Evolutionary conservation across 2,113 vertebrate species (phyloP).

Genomic region (Sinocyclocheilus grahami): DNA sequence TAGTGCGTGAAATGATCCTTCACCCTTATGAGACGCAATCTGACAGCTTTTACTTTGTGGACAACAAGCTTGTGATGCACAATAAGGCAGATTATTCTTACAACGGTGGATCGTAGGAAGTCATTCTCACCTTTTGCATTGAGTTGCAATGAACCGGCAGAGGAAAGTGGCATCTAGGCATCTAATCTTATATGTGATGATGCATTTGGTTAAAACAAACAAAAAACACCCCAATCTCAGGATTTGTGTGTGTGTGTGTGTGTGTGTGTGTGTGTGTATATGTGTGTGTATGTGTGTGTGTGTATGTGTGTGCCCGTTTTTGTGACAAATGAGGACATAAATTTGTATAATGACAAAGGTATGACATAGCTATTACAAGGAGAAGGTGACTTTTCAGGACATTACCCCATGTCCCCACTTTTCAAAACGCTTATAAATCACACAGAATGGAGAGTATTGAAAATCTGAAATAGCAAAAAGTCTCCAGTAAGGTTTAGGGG

Average conservation of each 20-base stretch:
- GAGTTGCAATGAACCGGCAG: conserved; percentile 48
- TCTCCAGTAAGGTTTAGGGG: too few species aligned
- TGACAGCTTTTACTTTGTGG: conserved; percentile 99
- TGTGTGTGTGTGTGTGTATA: neutral
- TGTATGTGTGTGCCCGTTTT: too few species aligned
- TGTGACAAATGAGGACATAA: too few species aligned
- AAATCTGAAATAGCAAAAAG: too few species aligned
- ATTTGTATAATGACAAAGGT: too few species aligned
- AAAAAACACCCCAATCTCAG: conserved; percentile 40
- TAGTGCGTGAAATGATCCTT: conserved; percentile 96
- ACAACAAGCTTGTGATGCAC: conserved; percentile 99
- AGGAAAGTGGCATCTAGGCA: conserved; percentile 26
- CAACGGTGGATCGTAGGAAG: conserved; percentile 85
- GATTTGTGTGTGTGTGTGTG: conserved; percentile 23
- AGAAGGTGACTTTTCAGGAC: too few species aligned
- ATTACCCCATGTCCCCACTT: too few species aligned
- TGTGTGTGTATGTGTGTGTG: too few species aligned
- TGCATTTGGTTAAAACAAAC: conserved; percentile 31
- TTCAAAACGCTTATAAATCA: too few species aligned
- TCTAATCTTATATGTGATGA: conserved; percentile 34
- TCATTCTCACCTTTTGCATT: conserved; percentile 56
- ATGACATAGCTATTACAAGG: too few species aligned
- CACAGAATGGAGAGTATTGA: too few species aligned
- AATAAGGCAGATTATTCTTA: conserved; percentile 99
- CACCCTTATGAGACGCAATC: conserved; percentile 96